Base-by-base conservation (phyloP, 2,113 vertebrate genomes). In the Sminthopsis crassicaudata region DNA sequence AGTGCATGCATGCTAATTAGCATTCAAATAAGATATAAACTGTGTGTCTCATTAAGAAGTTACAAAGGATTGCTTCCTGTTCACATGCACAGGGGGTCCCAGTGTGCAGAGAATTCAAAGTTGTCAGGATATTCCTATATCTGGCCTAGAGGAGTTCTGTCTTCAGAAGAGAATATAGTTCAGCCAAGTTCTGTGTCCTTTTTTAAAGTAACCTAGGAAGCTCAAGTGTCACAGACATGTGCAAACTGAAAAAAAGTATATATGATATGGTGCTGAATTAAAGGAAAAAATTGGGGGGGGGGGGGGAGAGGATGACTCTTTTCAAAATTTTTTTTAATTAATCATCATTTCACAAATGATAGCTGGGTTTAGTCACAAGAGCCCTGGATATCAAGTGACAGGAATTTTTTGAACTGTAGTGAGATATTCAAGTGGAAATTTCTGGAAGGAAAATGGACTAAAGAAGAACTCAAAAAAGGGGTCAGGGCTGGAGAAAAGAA, bases 141-240 rank as follows among this genome's bases (percentile, higher is more conserved):
- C 14, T 1, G 60, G 96, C 94, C 92, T 93, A 42, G 53, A 96
- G 93, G 95, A 95, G 46, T 92, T 88, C 25, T 30, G 30, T 89
- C 93, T 97, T 93, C 92, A 22, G 95, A 92, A 42, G 97, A 46
- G 90, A n/a, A 93, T 91, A 95, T 92, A 92, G 91, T 92, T 50
- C 89, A 92, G 46, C 92, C 54, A 92, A 95, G 95, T 91, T 91
- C 94, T 93, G 95, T 91, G 95, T 94, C 53, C 11, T 53, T 46
- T 36, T 60, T 97, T 97, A 95, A 97, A 97, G 97, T 95, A 96
- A 89, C 88, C 46, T 46, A 94, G 93, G 94, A 91, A 53, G 76
- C 60, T 57, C 96, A 96, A 92, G 96, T 97, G 96, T 96, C 95
- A 96, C 0, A 92, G 90, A 42, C n/a, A 96, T 88, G 53, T 95